Conservation (phyloP, 1,140 invertebrate species). For the Tetramorium parvispinum region DNA sequence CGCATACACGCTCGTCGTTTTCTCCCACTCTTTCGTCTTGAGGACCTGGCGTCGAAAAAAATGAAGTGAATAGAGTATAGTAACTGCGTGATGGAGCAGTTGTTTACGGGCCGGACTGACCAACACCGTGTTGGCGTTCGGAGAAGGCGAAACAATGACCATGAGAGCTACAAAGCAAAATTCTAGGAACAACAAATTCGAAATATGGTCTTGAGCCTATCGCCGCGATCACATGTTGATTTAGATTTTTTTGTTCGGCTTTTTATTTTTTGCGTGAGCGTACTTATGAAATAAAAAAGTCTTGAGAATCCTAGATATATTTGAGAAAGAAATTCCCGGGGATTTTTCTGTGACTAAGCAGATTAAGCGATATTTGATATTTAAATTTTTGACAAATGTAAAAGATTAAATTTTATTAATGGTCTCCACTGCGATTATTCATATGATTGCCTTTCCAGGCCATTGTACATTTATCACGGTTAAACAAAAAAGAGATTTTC, state of each 20-base stretch:
- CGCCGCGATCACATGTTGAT: neutral
- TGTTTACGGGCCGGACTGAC: neutral
- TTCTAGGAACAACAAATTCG: neutral
- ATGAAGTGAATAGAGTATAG: neutral
- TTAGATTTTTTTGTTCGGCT: no score
- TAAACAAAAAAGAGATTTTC: neutral
- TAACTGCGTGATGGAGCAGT: neutral
- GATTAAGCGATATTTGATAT: neutral
- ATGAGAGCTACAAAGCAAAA: neutral
- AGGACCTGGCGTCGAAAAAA: slow-evolving; percentile 24
- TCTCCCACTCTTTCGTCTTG: slow-evolving; percentile 59
- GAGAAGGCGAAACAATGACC: neutral
- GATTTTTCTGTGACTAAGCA: neutral
- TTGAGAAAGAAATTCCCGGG: neutral
- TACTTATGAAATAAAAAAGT: neutral
- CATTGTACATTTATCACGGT: neutral
- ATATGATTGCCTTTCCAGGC: neutral
- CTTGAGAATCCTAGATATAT: neutral
- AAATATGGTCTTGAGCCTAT: neutral
- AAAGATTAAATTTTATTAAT: neutral
- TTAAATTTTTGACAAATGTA: neutral
- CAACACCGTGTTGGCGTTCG: neutral
- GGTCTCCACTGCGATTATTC: neutral
- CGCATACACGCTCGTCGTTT: slow-evolving; percentile 4
- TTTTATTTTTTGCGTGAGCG: neutral